Evolutionary conservation across 1,140 invertebrate species (phyloP).

Genomic region (Drosophila albomicans): DNA sequence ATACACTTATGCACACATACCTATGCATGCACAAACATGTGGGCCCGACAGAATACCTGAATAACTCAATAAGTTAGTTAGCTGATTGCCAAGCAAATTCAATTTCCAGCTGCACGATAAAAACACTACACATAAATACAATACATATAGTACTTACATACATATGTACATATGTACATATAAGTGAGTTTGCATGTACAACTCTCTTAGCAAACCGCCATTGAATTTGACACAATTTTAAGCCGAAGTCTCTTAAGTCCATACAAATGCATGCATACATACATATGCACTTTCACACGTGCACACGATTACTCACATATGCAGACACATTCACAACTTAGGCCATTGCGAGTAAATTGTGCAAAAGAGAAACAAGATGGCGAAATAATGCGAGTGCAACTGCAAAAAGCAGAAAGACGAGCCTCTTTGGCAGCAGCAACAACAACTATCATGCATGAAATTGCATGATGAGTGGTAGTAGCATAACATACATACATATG

Average conservation of each 20-base stretch:
- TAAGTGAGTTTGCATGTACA: too few relatives aligned
- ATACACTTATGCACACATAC: background rate
- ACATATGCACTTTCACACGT: background rate
- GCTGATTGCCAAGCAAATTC: slow-evolving; percentile 1
- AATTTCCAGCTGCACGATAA: slow-evolving; percentile 1
- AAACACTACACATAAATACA: too few relatives aligned
- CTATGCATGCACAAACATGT: background rate
- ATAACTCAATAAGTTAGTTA: slow-evolving; percentile 18
- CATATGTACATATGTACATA: too few relatives aligned
- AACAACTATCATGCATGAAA: slow-evolving; percentile 9
- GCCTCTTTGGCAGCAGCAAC: slow-evolving; percentile 31
- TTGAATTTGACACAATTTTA: too few relatives aligned
- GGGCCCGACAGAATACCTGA: slow-evolving; percentile 13
- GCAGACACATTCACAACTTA: slow-evolving; percentile 1
- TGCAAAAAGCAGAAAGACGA: slow-evolving; percentile 34
- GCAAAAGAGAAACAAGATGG: slow-evolving; percentile 10
- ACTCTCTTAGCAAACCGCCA: too few relatives aligned
- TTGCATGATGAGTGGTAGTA: background rate
- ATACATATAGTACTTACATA: too few relatives aligned
- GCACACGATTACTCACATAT: background rate
- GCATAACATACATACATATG: background rate
- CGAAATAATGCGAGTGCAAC: slow-evolving; percentile 16
- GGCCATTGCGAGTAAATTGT: background rate
- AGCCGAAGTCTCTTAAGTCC: too few relatives aligned
- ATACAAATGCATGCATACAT: background rate